Base-by-base conservation (phyloP, 2,888 invertebrate genomes). In the Cerastoderma edule region DNA sequence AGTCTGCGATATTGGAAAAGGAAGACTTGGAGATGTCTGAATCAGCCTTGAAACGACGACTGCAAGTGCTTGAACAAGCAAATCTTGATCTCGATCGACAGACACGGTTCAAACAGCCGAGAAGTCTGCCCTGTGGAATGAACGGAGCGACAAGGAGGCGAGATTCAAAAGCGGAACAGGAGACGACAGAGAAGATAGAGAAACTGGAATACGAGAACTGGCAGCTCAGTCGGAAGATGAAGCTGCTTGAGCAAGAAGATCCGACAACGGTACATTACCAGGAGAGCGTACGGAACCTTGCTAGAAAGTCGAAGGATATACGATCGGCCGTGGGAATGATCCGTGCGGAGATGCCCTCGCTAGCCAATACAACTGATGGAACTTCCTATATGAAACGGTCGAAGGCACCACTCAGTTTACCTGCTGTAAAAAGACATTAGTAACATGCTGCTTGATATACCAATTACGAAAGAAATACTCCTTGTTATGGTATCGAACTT, bases 41-140 rank as follows among this genome's bases (percentile, higher is more conserved):
- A 33, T 48, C 65, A 24, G 71, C 75, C 3, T 19, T 76, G 4
- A 81, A 78, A 57, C 50, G 81, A 2, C 63, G 76, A 50, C 50
- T 81, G 28, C 65, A 78, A 71, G 54, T 70, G 2, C 53, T 81
- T 13, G 78, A 78, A 63, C 67, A 81, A 46, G 68, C 72, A 48
- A 79, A 79, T 28, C 28, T 79, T 24, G 79, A 79, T 48, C 60
- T 79, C 3, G 79, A 79, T 48, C 60, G 67, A 66, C 56, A 66
- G 33, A 50, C 50, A 33, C 30, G 33, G 13, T 60, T 60, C 10
- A 60, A 60, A 60, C 8, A n/a, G 6, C 8, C 60, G 5, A 60
- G 39, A 39, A 60, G 60, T 39, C 39, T 60, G 5, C 60, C 60
- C 22, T 10, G 56, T 8, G 3, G 32, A 3, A 19, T 24, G n/a